Base-by-base conservation (phyloP, 1,140 invertebrate genomes). In the Solenopsis fugax region DNA sequence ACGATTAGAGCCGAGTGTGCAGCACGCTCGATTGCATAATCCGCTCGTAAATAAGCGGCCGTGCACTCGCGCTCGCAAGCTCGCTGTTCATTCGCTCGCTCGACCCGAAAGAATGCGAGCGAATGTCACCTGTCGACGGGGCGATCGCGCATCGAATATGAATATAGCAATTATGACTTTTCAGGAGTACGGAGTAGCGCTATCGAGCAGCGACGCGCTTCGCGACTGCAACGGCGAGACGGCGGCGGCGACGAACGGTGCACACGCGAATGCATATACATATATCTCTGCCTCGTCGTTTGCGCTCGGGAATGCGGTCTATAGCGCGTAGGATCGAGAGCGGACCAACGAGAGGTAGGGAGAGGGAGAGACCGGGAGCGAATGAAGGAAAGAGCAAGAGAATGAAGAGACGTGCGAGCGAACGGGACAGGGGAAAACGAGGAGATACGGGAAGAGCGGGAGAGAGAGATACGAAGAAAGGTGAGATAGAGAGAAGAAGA, bases 211-310 rank as follows among this genome's bases (percentile, higher is more conserved):
- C n/a, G 41, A 24, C 54, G 65, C 71, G 77, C 65, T 76, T 72
- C 76, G 87, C 84, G 76, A 76, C 48, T 50, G 62, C 80, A 82
- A 82, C 73, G 21, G 78, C 16, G 60, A 6, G 54, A 82, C 88
- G 80, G 85, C 85, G 89, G 86, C 85, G 88, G 65, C 71, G 67
- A 76, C 81, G 89, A 89, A 85, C 85, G 84, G 72, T 91, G 91
- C 87, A 92, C 89, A 92, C 90, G 90, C 89, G 91, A 92, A 91
- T 90, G 91, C 91, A 91, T 91, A 92, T 90, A 91, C 88, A 91
- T 92, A 91, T 89, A 91, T 91, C 89, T 91, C 85, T 91, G 87
- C 85, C 87, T 91, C 90, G 89, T 91, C 89, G 91, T 91, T 69
- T 91, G 88, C 89, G 64, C 89, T 92, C 80, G 91, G 89, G 91